A percentile compares a stretch with the other conserved stretches of the same genome.
phyloP scores from a whole-genome alignment of 2,888 invertebrate genomes.

The Phaedon cochleariae region DNA sequence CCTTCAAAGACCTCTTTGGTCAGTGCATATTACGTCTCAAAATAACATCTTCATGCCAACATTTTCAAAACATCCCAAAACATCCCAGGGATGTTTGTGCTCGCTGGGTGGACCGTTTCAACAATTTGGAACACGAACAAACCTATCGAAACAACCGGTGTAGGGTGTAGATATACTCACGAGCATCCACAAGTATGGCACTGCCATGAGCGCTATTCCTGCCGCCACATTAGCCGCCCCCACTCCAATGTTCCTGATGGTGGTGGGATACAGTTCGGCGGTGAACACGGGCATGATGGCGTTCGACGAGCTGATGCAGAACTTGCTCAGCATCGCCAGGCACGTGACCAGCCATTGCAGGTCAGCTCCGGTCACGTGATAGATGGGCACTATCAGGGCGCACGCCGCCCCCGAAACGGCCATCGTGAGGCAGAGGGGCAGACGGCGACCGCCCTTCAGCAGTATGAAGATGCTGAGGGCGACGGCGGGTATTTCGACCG shows the following conservation, averaged over 20 bases:
- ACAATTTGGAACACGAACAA: too few relatives aligned
- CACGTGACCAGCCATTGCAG: constrained; percentile 75
- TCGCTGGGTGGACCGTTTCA: too few relatives aligned
- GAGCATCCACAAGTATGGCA: constrained; percentile 81
- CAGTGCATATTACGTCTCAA: too few relatives aligned
- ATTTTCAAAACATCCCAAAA: too few relatives aligned
- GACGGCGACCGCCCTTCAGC: constrained; percentile 76
- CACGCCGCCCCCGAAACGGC: constrained; percentile 76
- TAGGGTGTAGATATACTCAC: too few relatives aligned
- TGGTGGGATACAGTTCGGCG: constrained; percentile 83
- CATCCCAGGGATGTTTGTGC: too few relatives aligned
- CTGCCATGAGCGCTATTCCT: constrained; percentile 77
- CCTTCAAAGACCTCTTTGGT: too few relatives aligned
- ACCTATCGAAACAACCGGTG: too few relatives aligned
- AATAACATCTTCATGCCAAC: too few relatives aligned
- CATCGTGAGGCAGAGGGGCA: constrained; percentile 76
- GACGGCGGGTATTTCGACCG: constrained; percentile 82
- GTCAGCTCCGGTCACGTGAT: constrained; percentile 64
- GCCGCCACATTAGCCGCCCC: constrained; percentile 80
- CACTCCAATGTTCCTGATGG: constrained; percentile 80
- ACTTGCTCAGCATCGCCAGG: constrained; percentile 83
- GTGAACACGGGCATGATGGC: constrained; percentile 82
- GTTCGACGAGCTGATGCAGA: constrained; percentile 80
- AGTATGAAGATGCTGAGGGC: constrained; percentile 78
- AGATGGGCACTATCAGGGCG: constrained; percentile 66